Conservation (phyloP, 2,888 invertebrate species). For the Leptopterna dolabrata region DNA sequence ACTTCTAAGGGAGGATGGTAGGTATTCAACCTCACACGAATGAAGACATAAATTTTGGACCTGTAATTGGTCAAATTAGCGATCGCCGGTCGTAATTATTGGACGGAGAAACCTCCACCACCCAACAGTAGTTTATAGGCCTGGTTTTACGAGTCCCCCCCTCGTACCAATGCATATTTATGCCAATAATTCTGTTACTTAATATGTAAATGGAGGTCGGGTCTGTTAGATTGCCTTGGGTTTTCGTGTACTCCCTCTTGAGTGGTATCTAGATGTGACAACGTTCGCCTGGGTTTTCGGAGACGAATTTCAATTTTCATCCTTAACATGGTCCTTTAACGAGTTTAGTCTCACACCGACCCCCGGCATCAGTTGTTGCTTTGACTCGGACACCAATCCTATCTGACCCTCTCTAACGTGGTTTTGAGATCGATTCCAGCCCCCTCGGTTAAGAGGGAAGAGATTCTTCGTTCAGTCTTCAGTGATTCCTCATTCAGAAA, state of each 20-base stretch:
- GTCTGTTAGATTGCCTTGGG: constrained; percentile 45
- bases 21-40: constrained; percentile 30
- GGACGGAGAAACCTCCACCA: constrained; percentile 19
- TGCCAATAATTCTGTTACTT: constrained; percentile 56
- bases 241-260: neutral
- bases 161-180: constrained; percentile 52
- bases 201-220: constrained; percentile 57
- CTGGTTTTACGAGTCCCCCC: constrained; percentile 41
- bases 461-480: neutral
- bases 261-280: neutral
- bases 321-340: constrained; percentile 14
- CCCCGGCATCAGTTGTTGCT: constrained; percentile 42
- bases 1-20: neutral
- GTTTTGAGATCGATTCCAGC: constrained; percentile 9
- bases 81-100: constrained; percentile 53
- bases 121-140: constrained; percentile 47
- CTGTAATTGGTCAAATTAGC: constrained; percentile 58
- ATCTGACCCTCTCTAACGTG: constrained; percentile 37
- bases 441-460: neutral
- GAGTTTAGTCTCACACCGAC: constrained; percentile 39
- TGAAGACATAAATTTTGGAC: constrained; percentile 58
- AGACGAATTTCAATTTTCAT: constrained; percentile 43
- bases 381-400: constrained; percentile 49
- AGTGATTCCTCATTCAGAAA: too few species aligned
- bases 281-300: constrained; percentile 23